phyloP scores from a whole-genome alignment of 1,140 invertebrate species.

The Varroa destructor region DNA sequence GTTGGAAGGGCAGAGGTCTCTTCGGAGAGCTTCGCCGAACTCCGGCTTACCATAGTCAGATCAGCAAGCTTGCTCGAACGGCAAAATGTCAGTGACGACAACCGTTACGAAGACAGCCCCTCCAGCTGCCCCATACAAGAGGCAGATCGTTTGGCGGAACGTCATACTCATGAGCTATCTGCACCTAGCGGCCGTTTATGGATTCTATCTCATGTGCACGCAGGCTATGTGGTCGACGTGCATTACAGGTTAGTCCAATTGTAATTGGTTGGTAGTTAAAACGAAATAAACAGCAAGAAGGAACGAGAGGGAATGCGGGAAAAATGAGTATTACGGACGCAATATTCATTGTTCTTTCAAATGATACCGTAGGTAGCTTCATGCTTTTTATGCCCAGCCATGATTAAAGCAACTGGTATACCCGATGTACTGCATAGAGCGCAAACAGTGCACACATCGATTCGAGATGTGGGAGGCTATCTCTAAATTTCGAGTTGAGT shows the following conservation, averaged over 20 bases:
- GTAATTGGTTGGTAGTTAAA: background rate
- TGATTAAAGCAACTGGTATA: too few species aligned
- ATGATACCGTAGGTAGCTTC: too few species aligned
- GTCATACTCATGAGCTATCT: conserved; percentile 67
- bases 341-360: too few species aligned
- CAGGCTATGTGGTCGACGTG: conserved; percentile 61
- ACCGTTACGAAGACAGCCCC: background rate
- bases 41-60: background rate
- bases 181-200: conserved; percentile 73
- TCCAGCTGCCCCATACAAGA: conserved; percentile 35
- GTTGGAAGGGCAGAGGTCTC: too few species aligned
- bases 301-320: too few species aligned
- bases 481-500: too few species aligned
- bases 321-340: too few species aligned
- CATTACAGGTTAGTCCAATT: conserved; percentile 54
- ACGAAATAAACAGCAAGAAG: too few species aligned
- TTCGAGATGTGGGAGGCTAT: too few species aligned
- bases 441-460: too few species aligned
- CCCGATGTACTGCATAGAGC: too few species aligned
- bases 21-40: background rate
- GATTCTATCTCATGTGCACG: conserved; percentile 61
- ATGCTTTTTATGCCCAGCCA: too few species aligned
- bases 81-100: background rate
- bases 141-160: conserved; percentile 79
- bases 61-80: background rate